Base-by-base conservation (phyloP, 1,140 invertebrate species). In the Vanessa atalanta region DNA sequence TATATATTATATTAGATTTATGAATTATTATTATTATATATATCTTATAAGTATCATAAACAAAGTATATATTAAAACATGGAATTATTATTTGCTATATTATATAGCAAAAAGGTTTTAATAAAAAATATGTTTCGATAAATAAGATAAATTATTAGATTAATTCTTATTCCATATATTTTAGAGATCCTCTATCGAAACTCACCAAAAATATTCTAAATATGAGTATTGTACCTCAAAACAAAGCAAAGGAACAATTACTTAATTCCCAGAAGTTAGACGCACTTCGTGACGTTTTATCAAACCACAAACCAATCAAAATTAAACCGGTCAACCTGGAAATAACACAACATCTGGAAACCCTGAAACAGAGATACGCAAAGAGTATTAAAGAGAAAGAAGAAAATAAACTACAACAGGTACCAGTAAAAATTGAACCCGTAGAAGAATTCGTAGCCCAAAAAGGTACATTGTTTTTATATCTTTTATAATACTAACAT, bases 311-410 rank as follows among this genome's bases (percentile, higher is more conserved):
- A 53, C 90, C 91, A 1, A 80, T 88, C 0, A 92, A 90, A 78
- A 89, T 93, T 1, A 93, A 93, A 79, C 91, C 93, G 7, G 85
- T 90, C 0, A 91, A 89, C 75, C 83, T 93, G 11, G 93, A 93
- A 77, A 47, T 92, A 61, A 79, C 82, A 20, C 83, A 91, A 64
- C 88, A 91, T 47, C 79, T 91, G 53, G 87, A 83, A 1, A 75
- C 78, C 0, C 80, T 91, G 84, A 85, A 79, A 50, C 65, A 79
- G 13, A 90, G 82, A 65, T 90, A 90, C 47, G 84, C 88, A 37
- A 90, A 85, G 60, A 86, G 78, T 77, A 26, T 87, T 37, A 85
- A 83, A 69, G 87, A 91, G 61, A 72, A 50, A 50, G 75, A 79
- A 50, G 48, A 65, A n/a, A 78, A 74, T 23, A 65, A 77, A 48